Evolutionary conservation across 1,140 invertebrate genomes (phyloP), one percentile per base, ranked within the genome.

Genomic region (Leptinotarsa undecemlineata): DNA sequence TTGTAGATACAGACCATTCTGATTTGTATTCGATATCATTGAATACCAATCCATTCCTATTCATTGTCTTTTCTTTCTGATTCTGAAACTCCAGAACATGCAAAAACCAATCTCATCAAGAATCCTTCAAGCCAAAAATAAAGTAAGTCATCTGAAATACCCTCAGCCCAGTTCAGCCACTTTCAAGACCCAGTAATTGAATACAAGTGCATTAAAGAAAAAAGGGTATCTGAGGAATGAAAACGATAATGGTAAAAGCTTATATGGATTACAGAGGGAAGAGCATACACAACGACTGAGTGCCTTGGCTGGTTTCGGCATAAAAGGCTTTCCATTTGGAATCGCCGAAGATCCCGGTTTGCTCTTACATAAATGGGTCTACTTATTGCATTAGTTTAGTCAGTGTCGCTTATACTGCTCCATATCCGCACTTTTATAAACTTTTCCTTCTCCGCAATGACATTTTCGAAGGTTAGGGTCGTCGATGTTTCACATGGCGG

Each of bases 361-460:
- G 76, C 78, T 79, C 78, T 77, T 74, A 79, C 78, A 77, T 75
- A 79, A 79, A 79, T 79, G 78, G 78, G 69, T 75, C 75, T 75
- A 77, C 78, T 77, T 79, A 79, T 79, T 79, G 78, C 78, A 77
- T 77, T 79, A 79, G 78, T 79, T 79, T 75, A 77, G 75, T 78
- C 77, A 77, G 72, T 77, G 76, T 75, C 74, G 73, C 73, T 74
- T 78, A 72, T 61, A 71, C 61, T 47, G 57, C 48, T 48, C 15
- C 47, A 51, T 42, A 42, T 42, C 33, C 66, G 66, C n/a, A 68
- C 66, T 68, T 42, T n/a, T 14, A 13, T 69, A 69, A 69, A 69
- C 68, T 69, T 69, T 48, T 23, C 47, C 51, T 57, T 6, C 51
- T 57, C 6, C 51, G 33, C 33, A 42, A 42, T 42, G 33, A 42